These are phyloP conservation scores for Mastacembelus armatus DNA, from an alignment of 2,797 vertebrate genomes.

Conservation along the genomic window DNA sequence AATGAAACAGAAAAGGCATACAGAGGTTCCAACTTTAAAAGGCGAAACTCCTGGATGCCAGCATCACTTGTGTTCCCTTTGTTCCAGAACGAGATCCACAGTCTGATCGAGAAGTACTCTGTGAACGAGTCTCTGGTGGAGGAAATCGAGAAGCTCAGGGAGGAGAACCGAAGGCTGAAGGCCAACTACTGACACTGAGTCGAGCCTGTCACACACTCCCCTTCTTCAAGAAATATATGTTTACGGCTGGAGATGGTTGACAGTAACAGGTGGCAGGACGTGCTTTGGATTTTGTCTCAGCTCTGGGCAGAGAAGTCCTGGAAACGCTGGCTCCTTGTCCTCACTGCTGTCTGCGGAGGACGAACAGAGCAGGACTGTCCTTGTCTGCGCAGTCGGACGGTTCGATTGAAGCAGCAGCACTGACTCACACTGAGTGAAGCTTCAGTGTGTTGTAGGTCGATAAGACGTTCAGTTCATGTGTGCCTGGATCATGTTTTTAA, in stretches of 20 bases:
- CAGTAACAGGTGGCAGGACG: background rate
- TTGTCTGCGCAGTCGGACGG: background rate
- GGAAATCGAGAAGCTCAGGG: constrained; percentile 93
- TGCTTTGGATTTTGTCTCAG: background rate
- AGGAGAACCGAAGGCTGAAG: constrained; percentile 93
- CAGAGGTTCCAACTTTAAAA: too few species aligned
- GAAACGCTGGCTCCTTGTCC: too few species aligned
- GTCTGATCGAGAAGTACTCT: constrained; percentile 92
- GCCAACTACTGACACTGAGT: constrained; percentile 88
- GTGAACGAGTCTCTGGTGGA: constrained; percentile 94
- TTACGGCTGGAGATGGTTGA: background rate
- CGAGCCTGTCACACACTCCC: background rate
- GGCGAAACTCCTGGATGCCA: too few species aligned
- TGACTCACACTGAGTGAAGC: background rate
- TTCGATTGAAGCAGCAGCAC: background rate
- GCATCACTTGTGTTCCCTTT: too few species aligned
- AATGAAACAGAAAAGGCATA: too few species aligned
- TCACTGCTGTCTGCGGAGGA: background rate
- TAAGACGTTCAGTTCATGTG: background rate
- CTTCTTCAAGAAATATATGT: background rate
- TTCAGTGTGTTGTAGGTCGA: background rate
- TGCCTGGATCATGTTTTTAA: constrained; percentile 26
- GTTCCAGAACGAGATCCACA: constrained; percentile 93
- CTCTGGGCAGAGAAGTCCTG: background rate
- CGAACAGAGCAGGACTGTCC: background rate